Conservation (phyloP, 2,113 vertebrate genomes). For the Cairina moschata region DNA sequence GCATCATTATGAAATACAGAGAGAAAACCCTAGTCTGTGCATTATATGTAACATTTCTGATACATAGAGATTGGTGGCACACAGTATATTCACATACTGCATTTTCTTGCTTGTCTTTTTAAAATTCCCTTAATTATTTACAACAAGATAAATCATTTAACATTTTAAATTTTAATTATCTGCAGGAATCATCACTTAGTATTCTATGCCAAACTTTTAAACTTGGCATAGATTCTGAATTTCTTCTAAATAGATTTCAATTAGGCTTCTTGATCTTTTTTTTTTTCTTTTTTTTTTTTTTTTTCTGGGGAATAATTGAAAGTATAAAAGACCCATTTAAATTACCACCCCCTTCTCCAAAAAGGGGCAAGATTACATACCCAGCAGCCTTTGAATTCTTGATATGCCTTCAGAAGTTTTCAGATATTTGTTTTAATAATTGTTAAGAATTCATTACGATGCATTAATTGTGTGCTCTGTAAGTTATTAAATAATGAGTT, state of each 20-base stretch:
- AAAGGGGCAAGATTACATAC: constrained; percentile 16
- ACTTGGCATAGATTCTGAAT: constrained; percentile 69
- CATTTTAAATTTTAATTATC: constrained; percentile 83
- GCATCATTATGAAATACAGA: background rate
- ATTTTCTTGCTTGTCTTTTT: constrained; percentile 71
- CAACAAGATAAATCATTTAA: constrained; percentile 81
- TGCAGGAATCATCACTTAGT: constrained; percentile 72
- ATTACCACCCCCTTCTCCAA: background rate
- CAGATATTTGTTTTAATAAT: constrained; percentile 59
- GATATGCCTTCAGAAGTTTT: constrained; percentile 46
- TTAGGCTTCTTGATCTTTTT: constrained; percentile 57
- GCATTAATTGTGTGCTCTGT: constrained; percentile 50
- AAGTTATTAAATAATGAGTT: constrained; percentile 63
- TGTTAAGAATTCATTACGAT: constrained; percentile 68
- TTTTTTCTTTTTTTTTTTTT: constrained; percentile 53
- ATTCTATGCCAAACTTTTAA: constrained; percentile 77
- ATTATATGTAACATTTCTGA: constrained; percentile 22
- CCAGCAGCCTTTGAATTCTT: constrained; percentile 53
- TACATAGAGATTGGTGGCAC: constrained; percentile 19
- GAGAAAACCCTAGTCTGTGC: background rate
- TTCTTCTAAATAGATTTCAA: constrained; percentile 72
- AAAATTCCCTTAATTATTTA: constrained; percentile 80
- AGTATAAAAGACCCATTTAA: constrained; percentile 45
- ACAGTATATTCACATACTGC: constrained; percentile 49
- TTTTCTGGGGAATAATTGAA: constrained; percentile 55